Evolutionary conservation across 2,888 invertebrate genomes (phyloP), one percentile per base, ranked within the genome.

Genomic region (Tridacna gigas): DNA sequence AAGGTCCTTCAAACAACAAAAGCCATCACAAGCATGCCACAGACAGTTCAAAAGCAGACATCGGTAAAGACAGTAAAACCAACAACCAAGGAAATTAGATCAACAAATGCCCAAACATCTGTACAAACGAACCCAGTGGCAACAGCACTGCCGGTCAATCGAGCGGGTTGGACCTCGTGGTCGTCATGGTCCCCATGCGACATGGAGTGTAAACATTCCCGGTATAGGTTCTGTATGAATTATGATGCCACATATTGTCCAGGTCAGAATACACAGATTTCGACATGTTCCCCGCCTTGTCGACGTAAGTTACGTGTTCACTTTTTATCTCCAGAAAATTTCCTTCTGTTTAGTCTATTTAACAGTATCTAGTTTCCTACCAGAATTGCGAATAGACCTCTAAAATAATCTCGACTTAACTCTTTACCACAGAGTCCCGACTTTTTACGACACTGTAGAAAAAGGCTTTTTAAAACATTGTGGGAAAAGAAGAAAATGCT

Each of bases 101-200:
- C 69, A 20, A 73, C 76, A 7, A 25, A 15, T 20, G n/a, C 56
- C 56, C 65, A 66, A 13, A 78, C 78, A 11, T 47, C 56, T 18
- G 47, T 22, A 74, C 74, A 61, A 15, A 74, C 77, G 60, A 45
- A 65, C 63, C 75, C 79, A 0, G 37, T 56, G 9, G 69, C 76
- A 4, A 25, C 65, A 48, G 25, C 67, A 22, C 74, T 60, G 12
- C 78, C 71, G 13, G 71, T 80, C 15, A 28, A 77, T 67, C 81
- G 79, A 13, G 28, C 74, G 12, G 89, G 90, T 4, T 90, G 90
- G 90, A 82, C 90, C 9, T 7, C 78, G 5, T 90, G 90, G 90
- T 86, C 90, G 1, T 61, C 47, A 45, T 90, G 89, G 88, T 86
- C 89, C 13, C 80, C 81, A 13, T 91, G 91, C 84, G 85, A 89